Conservation (phyloP, 2,797 vertebrate genomes). For the Rhincodon typus region DNA sequence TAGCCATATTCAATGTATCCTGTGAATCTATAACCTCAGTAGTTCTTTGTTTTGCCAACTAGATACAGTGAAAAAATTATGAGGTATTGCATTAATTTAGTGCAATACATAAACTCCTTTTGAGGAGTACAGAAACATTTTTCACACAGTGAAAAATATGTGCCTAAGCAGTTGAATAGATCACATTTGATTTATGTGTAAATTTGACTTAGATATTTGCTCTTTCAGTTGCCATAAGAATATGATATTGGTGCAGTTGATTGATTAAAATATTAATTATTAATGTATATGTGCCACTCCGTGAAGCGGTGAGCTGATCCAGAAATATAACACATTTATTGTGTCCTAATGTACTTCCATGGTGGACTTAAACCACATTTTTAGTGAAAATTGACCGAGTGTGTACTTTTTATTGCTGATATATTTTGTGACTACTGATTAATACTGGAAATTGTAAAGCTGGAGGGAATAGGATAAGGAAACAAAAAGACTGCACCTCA, state of each 20-base stretch:
- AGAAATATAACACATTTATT: neutral
- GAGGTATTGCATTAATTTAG: neutral
- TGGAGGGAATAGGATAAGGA: neutral
- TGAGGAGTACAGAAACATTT: neutral
- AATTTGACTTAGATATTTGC: neutral
- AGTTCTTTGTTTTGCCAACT: neutral
- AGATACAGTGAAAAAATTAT: neutral
- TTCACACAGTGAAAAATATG: neutral
- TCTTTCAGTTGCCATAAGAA: neutral
- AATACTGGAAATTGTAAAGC: neutral
- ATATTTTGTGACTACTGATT: neutral
- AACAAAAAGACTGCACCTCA: neutral
- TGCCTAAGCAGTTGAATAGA: neutral
- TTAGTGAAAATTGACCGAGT: neutral
- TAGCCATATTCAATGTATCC: neutral
- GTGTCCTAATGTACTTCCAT: neutral
- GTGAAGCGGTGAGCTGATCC: neutral
- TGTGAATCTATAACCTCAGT: neutral
- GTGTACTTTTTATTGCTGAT: neutral
- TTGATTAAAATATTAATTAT: constrained; percentile 2
- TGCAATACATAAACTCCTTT: neutral
- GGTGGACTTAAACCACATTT: neutral
- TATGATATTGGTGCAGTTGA: neutral
- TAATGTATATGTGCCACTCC: neutral
- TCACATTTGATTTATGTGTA: neutral